These are phyloP conservation scores for Toxostoma redivivum DNA, from an alignment of 2,113 vertebrate genomes.

Conservation along the genomic window DNA sequence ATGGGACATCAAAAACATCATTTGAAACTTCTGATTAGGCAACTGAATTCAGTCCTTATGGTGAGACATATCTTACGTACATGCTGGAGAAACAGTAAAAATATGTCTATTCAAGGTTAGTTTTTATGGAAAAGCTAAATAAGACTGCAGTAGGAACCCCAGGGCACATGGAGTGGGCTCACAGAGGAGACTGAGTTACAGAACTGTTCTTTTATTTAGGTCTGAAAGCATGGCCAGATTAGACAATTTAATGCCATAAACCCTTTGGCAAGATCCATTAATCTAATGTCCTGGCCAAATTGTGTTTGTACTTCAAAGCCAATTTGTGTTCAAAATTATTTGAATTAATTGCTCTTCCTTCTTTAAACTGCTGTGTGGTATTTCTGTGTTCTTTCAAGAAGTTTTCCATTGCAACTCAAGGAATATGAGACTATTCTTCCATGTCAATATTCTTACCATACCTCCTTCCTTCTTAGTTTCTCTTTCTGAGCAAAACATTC, in stretches of 20 bases:
- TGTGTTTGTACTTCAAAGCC: not conserved
- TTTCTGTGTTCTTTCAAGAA: not conserved
- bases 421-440: not conserved
- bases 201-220: not conserved
- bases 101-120: not conserved
- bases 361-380: not conserved
- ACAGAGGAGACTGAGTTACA: not conserved
- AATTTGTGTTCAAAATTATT: conserved; percentile 26
- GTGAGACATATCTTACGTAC: not conserved
- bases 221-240: conserved; percentile 19
- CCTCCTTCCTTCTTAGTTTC: not conserved
- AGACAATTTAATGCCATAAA: conserved; percentile 30
- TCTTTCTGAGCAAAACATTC: not conserved
- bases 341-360: conserved; percentile 25
- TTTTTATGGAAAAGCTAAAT: not conserved
- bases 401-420: not conserved
- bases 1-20: not conserved
- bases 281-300: not conserved
- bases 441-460: not conserved
- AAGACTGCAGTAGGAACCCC: not conserved
- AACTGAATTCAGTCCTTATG: not conserved
- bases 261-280: conserved; percentile 28
- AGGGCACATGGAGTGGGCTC: not conserved
- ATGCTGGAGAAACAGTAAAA: not conserved
- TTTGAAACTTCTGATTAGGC: not conserved